These are phyloP conservation scores for Peromyscus melanophrys DNA, from an alignment of 2,797 vertebrate species.

Conservation along the genomic window DNA sequence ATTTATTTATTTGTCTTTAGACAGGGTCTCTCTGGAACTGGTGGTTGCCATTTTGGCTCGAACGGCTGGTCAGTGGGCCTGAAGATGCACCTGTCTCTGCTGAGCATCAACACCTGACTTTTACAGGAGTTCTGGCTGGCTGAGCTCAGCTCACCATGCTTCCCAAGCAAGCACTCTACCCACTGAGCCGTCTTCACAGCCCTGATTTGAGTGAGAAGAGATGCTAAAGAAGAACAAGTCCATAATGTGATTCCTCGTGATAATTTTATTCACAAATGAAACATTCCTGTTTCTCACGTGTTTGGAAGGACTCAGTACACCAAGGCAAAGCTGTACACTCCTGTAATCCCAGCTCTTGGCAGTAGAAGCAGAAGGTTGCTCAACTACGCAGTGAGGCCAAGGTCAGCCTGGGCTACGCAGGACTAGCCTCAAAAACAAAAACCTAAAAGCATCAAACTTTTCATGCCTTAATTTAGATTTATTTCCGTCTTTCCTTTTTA, in stretches of 20 bases:
- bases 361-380: not conserved
- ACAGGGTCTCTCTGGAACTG: not conserved
- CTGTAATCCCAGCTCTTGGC: not conserved
- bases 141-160: not conserved
- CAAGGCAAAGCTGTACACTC: not conserved
- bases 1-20: not conserved
- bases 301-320: not conserved
- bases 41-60: not conserved
- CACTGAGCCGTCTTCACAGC: not conserved
- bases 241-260: not conserved
- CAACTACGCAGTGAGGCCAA: not conserved
- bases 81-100: not conserved
- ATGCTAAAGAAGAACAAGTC: not conserved
- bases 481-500: conserved; percentile 41
- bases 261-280: not conserved
- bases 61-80: too few relatives aligned
- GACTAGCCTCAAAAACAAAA: not conserved
- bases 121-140: not conserved
- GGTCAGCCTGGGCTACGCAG: not conserved
- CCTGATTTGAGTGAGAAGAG: not conserved
- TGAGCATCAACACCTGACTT: not conserved
- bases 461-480: not conserved
- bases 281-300: conserved; percentile 4
- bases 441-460: not conserved
- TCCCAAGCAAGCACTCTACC: not conserved